Base-by-base conservation (phyloP, 92 coral and sea anemone species). In the Porites cylindrica region DNA sequence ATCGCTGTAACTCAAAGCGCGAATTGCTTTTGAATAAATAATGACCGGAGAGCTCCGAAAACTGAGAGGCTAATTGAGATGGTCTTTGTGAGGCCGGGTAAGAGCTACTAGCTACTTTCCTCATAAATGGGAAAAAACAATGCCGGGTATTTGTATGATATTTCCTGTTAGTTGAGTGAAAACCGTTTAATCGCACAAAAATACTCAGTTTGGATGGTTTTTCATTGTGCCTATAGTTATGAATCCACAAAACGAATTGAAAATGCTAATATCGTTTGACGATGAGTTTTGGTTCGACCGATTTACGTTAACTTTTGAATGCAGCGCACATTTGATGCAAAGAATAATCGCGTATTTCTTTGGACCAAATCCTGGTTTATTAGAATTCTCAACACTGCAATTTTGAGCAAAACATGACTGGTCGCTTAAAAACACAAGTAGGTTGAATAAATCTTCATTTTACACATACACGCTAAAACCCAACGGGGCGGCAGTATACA, bases 11-110 rank as follows among this genome's bases (percentile, higher is more conserved):
- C 13, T 16, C 72, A 32, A 72, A 61, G 71, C 24, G 72, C 29
- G 62, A 83, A 83, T 63, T 61, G 70, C 52, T 75, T 62, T n/a
- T 83, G 87, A 83, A 83, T 83, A 62, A 73, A 64, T 83, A 83
- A 83, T 83, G 64, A 58, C 21, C 52, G 5, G 19, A 61, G 70
- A 79, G 68, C n/a, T 29, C 26, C 84, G 50, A 32, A 68, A 78
- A 19, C 67, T 32, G 26, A 70, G 62, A 16, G 8, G 70, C 78
- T 70, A 82, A 82, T 70, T 82, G 86, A 32, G 59, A 29, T 18
- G 9, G 56, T 72, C 56, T 82, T 71, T 82, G 86, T 82, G 59
- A 29, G 7, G 23, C 32, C 32, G 32, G 17, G 23, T 18, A 70
- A 54, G 43, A 72, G 16, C 38, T 81, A 56, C 77, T 2, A 29